These are phyloP conservation scores for Pipistrellus pygmaeus DNA, from an alignment of 2,797 vertebrate species.

Conservation along the genomic window DNA sequence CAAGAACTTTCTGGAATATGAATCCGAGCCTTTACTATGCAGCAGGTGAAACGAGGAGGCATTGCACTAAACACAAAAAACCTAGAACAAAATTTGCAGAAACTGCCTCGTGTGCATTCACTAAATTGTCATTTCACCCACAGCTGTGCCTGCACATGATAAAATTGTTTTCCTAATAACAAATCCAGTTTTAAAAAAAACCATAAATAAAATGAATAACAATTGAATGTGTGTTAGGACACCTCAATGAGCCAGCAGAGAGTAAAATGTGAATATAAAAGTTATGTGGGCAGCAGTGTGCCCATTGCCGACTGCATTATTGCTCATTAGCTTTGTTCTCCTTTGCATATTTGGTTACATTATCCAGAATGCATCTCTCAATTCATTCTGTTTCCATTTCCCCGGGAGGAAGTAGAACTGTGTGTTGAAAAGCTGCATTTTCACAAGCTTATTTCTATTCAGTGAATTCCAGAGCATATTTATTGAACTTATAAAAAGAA, in stretches of 20 bases:
- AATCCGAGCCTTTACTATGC: not conserved
- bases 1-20: not conserved
- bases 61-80: not conserved
- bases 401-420: not conserved
- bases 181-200: not conserved
- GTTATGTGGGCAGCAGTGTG: not conserved
- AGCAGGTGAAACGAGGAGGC: not conserved
- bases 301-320: not conserved
- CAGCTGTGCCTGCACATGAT: constrained; percentile 62
- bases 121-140: not conserved
- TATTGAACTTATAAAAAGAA: constrained; percentile 45
- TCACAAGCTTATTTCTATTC: not conserved
- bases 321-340: not conserved
- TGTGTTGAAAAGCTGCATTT: not conserved
- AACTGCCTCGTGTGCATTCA: not conserved
- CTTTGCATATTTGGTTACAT: not conserved
- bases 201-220: constrained; percentile 54
- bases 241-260: not conserved
- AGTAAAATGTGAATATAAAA: not conserved
- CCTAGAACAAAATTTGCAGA: not conserved
- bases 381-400: not conserved
- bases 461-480: not conserved
- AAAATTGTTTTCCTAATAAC: constrained; percentile 57
- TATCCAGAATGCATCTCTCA: not conserved
- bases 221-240: not conserved